These are phyloP conservation scores for Pristionchus pacificus DNA, from an alignment of 1,140 invertebrate genomes.

Conservation along the genomic window DNA sequence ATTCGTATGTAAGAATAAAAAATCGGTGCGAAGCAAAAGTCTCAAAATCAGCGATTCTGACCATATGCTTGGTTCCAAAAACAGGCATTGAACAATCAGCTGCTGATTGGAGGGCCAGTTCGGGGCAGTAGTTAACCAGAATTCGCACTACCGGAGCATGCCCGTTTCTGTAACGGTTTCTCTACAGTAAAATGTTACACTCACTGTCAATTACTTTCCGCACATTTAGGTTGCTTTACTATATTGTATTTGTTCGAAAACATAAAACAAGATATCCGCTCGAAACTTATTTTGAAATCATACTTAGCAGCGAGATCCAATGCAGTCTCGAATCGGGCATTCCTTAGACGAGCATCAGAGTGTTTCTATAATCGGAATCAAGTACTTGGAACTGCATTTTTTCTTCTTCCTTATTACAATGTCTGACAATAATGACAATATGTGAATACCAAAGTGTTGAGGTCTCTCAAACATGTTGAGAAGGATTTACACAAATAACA, in stretches of 20 bases:
- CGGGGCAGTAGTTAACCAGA: conserved; percentile 41
- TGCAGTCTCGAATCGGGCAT: conserved; percentile 81
- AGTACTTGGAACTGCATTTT: not conserved
- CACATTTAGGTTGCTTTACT: no score
- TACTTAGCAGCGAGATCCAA: conserved; percentile 77
- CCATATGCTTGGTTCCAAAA: conserved; percentile 57
- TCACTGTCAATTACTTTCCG: no score
- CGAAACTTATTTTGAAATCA: not conserved
- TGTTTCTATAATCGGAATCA: conserved; percentile 65
- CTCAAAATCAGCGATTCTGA: conserved; percentile 74
- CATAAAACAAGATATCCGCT: not conserved
- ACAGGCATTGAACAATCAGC: conserved; percentile 6
- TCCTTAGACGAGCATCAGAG: conserved; percentile 83
- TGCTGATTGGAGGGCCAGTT: conserved; percentile 39
- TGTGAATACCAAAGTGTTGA: not conserved
- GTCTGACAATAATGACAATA: conserved; percentile 6
- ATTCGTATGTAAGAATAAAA: no score
- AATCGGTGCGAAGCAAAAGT: no score
- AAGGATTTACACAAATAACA: no score
- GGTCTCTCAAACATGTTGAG: not conserved
- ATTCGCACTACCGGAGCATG: conserved; percentile 70
- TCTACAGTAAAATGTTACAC: no score
- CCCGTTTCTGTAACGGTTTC: conserved; percentile 71
- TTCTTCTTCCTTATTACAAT: not conserved
- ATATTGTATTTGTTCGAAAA: no score